Conservation (phyloP, 2,797 vertebrate species). For the Remorina albescens region DNA sequence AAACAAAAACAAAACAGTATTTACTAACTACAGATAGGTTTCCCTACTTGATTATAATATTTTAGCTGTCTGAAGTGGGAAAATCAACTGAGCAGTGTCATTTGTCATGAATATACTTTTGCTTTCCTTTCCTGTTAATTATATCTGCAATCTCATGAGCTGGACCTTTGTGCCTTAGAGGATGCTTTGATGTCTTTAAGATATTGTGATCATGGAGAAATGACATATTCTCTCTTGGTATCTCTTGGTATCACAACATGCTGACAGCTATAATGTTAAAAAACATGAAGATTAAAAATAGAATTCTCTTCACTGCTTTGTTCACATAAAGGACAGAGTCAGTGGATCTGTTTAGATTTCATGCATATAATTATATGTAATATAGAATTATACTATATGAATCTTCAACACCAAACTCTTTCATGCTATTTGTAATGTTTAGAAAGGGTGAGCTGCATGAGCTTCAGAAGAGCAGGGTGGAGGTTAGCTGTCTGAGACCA, state of each 20-base stretch:
- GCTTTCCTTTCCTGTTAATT: not conserved
- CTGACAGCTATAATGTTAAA: not conserved
- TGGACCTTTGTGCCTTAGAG: no score
- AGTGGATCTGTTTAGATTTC: not conserved
- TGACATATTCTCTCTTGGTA: no score
- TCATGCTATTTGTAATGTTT: not conserved
- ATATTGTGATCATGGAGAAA: not conserved
- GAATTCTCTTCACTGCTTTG: no score
- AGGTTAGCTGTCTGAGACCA: not conserved
- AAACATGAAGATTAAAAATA: not conserved
- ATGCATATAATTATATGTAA: not conserved
- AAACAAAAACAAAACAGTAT: not conserved
- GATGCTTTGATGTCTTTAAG: not conserved
- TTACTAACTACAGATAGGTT: not conserved
- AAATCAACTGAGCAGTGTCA: not conserved
- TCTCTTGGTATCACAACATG: no score
- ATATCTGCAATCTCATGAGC: not conserved
- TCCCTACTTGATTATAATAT: not conserved
- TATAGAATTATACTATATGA: no score
- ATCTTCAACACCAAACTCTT: no score
- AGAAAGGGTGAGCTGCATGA: not conserved
- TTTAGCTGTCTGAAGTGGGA: not conserved
- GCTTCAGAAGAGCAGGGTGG: not conserved
- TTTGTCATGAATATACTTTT: no score
- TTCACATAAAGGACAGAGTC: not conserved